A percentile compares a stretch with the other conserved stretches of the same genome.
Evolutionary conservation across 2,888 invertebrate species (phyloP).

Genomic region (Mesorhabditis spiculigera): DNA sequence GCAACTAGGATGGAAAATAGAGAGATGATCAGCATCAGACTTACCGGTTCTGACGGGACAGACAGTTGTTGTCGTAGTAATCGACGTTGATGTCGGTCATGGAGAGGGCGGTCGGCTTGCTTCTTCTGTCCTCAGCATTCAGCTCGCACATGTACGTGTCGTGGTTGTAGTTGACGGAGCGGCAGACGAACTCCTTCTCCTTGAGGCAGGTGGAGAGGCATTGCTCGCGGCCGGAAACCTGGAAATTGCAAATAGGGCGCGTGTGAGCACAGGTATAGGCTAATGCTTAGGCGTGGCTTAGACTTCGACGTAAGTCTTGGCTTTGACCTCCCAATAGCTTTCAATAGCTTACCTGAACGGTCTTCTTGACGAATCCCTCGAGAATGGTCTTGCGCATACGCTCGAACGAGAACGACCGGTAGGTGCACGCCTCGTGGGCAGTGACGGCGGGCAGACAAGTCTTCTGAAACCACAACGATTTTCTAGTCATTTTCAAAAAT

Average conservation of each 20-base stretch:
- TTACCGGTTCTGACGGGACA: constrained; percentile 59
- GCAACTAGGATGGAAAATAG: constrained; percentile 33
- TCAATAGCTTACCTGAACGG: constrained; percentile 50
- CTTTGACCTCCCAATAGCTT: not conserved
- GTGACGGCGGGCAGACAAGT: constrained; percentile 59
- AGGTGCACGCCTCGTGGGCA: constrained; percentile 58
- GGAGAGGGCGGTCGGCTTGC: constrained; percentile 63
- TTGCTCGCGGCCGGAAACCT: constrained; percentile 61
- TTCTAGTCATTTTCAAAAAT: not conserved
- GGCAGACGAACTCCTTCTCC: constrained; percentile 62
- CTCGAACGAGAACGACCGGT: constrained; percentile 62
- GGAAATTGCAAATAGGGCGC: constrained; percentile 25
- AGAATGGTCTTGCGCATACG: constrained; percentile 63
- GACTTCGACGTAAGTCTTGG: too few relatives aligned
- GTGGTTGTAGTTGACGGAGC: constrained; percentile 64
- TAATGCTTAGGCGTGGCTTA: not conserved
- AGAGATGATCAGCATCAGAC: too few relatives aligned
- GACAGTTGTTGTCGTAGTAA: constrained; percentile 66
- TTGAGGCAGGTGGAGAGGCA: constrained; percentile 64
- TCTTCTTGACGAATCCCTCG: constrained; percentile 62
- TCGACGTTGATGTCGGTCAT: constrained; percentile 61
- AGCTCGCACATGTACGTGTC: constrained; percentile 61
- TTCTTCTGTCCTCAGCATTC: constrained; percentile 63
- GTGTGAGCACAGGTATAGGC: not conserved
- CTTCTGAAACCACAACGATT: constrained; percentile 33